phyloP scores from a whole-genome alignment of 92 coral and sea anemone species.

The Umimayanthus kanabou region DNA sequence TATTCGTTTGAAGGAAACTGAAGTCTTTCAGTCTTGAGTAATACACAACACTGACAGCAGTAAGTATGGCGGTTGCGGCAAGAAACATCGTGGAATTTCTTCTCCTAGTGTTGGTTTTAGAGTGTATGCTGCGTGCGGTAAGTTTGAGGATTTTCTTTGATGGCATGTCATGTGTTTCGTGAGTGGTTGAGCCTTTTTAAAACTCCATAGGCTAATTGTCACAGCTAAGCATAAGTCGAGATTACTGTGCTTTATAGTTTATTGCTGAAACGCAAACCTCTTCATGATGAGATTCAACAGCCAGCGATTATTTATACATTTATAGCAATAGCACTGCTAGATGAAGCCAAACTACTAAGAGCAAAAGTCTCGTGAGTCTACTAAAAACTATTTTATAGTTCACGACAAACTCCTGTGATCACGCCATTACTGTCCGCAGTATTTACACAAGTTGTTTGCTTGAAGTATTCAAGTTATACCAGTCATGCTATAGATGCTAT shows the following conservation, averaged over 20 bases:
- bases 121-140: neutral
- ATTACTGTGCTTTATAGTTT: neutral
- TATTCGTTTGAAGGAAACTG: neutral
- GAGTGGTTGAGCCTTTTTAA: neutral
- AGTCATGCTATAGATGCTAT: no score
- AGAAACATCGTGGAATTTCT: neutral
- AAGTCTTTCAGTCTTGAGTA: neutral
- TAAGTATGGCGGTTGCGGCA: neutral
- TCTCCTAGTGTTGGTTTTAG: neutral
- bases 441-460: neutral
- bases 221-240: neutral
- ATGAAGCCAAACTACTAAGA: neutral
- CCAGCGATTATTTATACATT: neutral
- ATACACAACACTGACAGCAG: neutral
- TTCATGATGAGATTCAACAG: neutral
- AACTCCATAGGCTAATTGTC: neutral
- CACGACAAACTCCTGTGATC: neutral
- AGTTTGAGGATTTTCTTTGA: neutral
- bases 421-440: neutral
- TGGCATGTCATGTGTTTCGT: neutral
- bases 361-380: neutral
- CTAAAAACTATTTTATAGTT: neutral
- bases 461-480: neutral
- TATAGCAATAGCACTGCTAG: neutral
- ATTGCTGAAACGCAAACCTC: neutral